Evolutionary conservation across 2,888 invertebrate species (phyloP).

Genomic region (Anaspis maculata): DNA sequence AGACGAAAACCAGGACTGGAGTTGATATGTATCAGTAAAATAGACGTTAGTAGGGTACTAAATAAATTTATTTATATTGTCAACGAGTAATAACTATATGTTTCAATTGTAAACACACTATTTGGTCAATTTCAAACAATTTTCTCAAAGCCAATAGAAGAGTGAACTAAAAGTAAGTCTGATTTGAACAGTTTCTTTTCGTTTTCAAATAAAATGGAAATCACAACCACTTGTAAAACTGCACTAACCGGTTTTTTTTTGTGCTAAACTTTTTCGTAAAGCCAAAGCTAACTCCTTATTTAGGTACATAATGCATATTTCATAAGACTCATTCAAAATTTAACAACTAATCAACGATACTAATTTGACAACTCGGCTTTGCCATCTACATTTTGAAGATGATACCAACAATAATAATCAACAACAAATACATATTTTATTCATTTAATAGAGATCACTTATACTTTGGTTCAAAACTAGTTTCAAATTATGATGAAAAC

Average conservation of each 20-base stretch:
- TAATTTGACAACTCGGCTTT: constrained; percentile 14
- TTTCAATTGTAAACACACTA: constrained; percentile 25
- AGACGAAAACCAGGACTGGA: too few species aligned
- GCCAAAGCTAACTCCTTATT: constrained; percentile 18
- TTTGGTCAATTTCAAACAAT: constrained; percentile 24
- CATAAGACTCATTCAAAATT: constrained; percentile 23
- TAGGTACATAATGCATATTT: constrained; percentile 10
- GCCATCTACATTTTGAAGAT: constrained; percentile 10
- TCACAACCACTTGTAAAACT: constrained; percentile 24
- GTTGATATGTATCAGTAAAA: too few species aligned
- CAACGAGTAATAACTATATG: constrained; percentile 35
- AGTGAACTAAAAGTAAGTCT: constrained; percentile 1
- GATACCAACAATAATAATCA: constrained; percentile 20
- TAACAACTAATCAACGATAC: constrained; percentile 25
- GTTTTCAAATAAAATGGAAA: too few species aligned
- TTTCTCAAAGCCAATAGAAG: background rate
- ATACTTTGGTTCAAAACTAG: constrained; percentile 24
- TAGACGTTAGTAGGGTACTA: too few species aligned
- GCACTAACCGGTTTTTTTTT: constrained; percentile 16
- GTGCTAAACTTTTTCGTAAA: constrained; percentile 10
- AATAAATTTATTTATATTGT: constrained; percentile 40
- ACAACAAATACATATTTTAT: constrained; percentile 21
- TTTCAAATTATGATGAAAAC: too few species aligned
- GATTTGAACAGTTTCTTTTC: too few species aligned
- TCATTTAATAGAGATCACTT: constrained; percentile 25